Percentiles rank a stretch among this genome's conserved stretches.
These are phyloP conservation scores for Characodon lateralis DNA, from an alignment of 2,797 vertebrate species.

Conservation along the genomic window DNA sequence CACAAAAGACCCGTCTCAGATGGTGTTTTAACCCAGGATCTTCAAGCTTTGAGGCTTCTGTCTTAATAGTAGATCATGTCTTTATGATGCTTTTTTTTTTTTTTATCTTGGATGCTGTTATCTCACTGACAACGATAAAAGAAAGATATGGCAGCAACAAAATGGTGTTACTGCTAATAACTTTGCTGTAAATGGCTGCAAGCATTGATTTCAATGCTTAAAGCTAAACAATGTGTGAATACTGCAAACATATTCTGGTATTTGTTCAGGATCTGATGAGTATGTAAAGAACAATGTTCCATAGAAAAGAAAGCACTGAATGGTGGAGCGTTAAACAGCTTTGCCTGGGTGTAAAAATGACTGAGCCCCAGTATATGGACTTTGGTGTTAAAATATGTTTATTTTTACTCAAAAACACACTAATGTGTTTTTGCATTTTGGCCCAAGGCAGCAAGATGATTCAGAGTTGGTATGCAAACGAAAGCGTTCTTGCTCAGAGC, in stretches of 20 bases:
- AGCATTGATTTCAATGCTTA: no score
- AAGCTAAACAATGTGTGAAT: no score
- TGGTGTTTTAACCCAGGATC: not conserved
- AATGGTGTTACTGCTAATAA: not conserved
- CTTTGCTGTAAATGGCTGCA: no score
- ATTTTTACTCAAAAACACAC: slow-evolving; percentile 22
- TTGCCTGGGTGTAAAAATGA: slow-evolving; percentile 4
- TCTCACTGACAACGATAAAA: not conserved
- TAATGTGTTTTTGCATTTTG: slow-evolving; percentile 23
- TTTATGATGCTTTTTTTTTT: not conserved
- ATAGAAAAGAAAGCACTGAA: not conserved
- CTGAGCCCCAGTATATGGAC: not conserved
- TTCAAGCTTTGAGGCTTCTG: not conserved
- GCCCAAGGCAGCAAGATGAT: slow-evolving; percentile 30
- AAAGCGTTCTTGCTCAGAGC: slow-evolving; percentile 25
- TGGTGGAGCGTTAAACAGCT: slow-evolving; percentile 9
- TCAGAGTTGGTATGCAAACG: slow-evolving; percentile 30
- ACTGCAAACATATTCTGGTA: not conserved
- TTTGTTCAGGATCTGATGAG: not conserved
- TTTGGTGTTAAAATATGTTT: slow-evolving; percentile 15
- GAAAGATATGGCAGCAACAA: not conserved
- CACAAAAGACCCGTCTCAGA: not conserved
- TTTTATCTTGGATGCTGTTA: not conserved
- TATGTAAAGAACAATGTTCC: not conserved
- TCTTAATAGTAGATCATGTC: not conserved